These are phyloP conservation scores for Clarias pachynema DNA, from an alignment of 2,797 vertebrate species.

Conservation along the genomic window DNA sequence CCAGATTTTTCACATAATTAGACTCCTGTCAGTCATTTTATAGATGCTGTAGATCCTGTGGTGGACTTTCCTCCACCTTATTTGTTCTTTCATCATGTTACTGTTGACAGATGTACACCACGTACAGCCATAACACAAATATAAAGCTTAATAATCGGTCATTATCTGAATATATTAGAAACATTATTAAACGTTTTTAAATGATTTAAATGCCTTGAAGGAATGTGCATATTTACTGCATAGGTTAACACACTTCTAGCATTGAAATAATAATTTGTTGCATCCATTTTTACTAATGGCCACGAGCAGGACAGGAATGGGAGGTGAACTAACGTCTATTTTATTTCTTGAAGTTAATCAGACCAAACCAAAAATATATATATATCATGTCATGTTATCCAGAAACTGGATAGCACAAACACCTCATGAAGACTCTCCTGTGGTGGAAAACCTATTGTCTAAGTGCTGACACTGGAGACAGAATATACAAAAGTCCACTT, in stretches of 20 bases:
- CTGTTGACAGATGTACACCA: not conserved
- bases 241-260: not conserved
- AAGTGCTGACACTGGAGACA: too few species aligned
- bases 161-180: not conserved
- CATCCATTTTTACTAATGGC: too few species aligned
- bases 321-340: not conserved
- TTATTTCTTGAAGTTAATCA: not conserved
- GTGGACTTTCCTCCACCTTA: not conserved
- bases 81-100: constrained; percentile 24
- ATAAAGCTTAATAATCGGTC: not conserved
- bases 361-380: too few species aligned
- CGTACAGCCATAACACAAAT: not conserved
- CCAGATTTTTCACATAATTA: not conserved
- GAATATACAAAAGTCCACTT: too few species aligned
- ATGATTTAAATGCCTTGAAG: not conserved
- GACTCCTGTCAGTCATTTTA: not conserved
- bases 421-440: not conserved
- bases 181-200: not conserved
- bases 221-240: not conserved
- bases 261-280: too few species aligned
- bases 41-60: not conserved
- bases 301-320: not conserved
- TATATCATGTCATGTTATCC: too few species aligned
- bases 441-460: not conserved
- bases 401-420: not conserved